Evolutionary conservation across 2,797 vertebrate genomes (phyloP).

Genomic region (Acropternis orthonyx): DNA sequence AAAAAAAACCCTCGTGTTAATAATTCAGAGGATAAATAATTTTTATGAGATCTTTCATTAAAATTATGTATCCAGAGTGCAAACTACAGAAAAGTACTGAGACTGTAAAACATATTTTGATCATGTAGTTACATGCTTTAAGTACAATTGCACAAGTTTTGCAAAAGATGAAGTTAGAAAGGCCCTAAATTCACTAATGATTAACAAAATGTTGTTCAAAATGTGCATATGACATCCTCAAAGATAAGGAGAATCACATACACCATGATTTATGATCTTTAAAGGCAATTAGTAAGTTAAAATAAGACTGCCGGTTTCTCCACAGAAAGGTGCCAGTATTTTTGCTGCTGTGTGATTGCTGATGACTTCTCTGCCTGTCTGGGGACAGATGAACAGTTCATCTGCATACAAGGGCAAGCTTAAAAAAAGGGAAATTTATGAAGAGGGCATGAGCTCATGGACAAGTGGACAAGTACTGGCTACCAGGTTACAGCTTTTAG

Average conservation of each 20-base stretch:
- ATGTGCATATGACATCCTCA: neutral
- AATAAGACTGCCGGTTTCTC: neutral
- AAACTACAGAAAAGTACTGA: neutral
- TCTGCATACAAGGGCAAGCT: neutral
- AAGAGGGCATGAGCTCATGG: neutral
- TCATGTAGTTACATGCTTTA: neutral
- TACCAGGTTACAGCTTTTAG: neutral
- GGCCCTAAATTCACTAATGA: neutral
- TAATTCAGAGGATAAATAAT: neutral
- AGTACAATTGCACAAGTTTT: neutral
- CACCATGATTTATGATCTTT: neutral
- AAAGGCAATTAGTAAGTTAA: neutral
- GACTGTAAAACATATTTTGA: neutral
- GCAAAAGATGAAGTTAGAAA: neutral
- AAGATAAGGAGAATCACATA: neutral
- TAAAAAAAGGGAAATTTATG: neutral
- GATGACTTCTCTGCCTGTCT: neutral
- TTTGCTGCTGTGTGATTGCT: neutral
- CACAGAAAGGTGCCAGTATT: neutral
- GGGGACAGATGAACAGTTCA: neutral
- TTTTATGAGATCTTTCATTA: neutral
- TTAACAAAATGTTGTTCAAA: neutral
- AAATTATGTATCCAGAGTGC: neutral
- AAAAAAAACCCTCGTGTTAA: neutral
- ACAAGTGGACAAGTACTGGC: neutral